A percentile compares a stretch with the other conserved stretches of the same genome.
phyloP scores from a whole-genome alignment of 2,888 invertebrate species.

The Acleris emargana region DNA sequence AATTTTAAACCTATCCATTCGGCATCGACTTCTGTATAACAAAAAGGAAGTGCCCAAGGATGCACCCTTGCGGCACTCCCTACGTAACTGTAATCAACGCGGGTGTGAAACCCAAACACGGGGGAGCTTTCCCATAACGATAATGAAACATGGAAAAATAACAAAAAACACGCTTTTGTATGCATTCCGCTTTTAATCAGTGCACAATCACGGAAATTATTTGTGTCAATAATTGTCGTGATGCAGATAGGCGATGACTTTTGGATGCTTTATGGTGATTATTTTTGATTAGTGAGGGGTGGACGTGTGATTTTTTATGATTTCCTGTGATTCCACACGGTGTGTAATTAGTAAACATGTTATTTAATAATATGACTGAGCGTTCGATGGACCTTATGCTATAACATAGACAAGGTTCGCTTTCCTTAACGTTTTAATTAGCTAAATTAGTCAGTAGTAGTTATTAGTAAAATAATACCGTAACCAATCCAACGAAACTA shows the following conservation, averaged over 20 bases:
- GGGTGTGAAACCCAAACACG: constrained; percentile 81
- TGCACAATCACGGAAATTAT: constrained; percentile 67
- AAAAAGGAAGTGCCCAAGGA: constrained; percentile 63
- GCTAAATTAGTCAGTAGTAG: no score
- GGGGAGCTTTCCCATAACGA: constrained; percentile 80
- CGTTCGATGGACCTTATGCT: no score
- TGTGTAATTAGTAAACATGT: not conserved
- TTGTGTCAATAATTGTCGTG: constrained; percentile 69
- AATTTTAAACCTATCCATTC: constrained; percentile 30
- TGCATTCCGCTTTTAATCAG: constrained; percentile 66
- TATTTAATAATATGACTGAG: no score
- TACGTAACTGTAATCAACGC: constrained; percentile 76
- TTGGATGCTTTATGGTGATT: constrained; percentile 51
- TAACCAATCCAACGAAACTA: no score
- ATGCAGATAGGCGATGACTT: constrained; percentile 58
- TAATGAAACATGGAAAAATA: constrained; percentile 74
- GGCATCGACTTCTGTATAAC: constrained; percentile 44
- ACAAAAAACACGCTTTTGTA: constrained; percentile 64
- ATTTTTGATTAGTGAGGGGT: constrained; percentile 53
- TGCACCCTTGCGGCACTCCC: constrained; percentile 76
- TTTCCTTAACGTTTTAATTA: no score
- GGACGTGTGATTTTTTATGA: constrained; percentile 40
- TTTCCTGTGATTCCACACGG: constrained; percentile 22
- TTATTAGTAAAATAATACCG: no score
- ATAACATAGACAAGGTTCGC: no score